phyloP scores from a whole-genome alignment of 1,140 invertebrate species.

The Condylostylus longicornis region DNA sequence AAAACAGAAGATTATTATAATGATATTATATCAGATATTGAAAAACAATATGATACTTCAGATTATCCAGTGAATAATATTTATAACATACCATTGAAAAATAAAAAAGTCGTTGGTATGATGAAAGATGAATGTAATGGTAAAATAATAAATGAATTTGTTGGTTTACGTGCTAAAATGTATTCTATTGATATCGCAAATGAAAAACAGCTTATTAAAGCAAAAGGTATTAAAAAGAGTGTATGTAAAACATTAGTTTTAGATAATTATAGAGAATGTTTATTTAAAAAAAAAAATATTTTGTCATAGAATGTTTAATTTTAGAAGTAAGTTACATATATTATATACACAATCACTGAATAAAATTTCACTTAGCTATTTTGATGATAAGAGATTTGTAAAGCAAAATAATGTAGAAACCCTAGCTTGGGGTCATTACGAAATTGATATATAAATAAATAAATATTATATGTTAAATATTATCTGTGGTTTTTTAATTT shows the following conservation, averaged over 20 bases:
- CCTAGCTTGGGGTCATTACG: background rate
- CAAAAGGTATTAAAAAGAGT: constrained; percentile 8
- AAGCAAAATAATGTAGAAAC: constrained; percentile 5
- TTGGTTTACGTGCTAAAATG: constrained; percentile 9
- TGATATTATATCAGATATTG: constrained; percentile 9
- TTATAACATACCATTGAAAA: background rate
- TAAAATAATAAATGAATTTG: constrained; percentile 10
- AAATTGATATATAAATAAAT: too few species aligned
- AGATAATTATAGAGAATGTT: constrained; percentile 7
- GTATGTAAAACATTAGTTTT: constrained; percentile 5
- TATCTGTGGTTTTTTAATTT: too few species aligned
- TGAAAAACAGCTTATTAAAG: constrained; percentile 6
- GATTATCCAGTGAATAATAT: constrained; percentile 14
- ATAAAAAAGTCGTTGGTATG: constrained; percentile 7
- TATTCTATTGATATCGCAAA: constrained; percentile 2
- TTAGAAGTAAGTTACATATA: constrained; percentile 3
- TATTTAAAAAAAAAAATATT: constrained; percentile 4
- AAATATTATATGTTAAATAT: too few species aligned
- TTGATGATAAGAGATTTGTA: constrained; percentile 3
- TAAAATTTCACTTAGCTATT: constrained; percentile 6
- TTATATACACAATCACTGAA: constrained; percentile 2
- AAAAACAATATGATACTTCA: constrained; percentile 17
- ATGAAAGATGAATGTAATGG: constrained; percentile 11
- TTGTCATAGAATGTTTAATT: constrained; percentile 1
- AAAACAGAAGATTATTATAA: constrained; percentile 11